Percentiles rank a stretch among this genome's conserved stretches.
Evolutionary conservation across 2,797 vertebrate genomes (phyloP).

Genomic region (Sphenopsis melanotis): DNA sequence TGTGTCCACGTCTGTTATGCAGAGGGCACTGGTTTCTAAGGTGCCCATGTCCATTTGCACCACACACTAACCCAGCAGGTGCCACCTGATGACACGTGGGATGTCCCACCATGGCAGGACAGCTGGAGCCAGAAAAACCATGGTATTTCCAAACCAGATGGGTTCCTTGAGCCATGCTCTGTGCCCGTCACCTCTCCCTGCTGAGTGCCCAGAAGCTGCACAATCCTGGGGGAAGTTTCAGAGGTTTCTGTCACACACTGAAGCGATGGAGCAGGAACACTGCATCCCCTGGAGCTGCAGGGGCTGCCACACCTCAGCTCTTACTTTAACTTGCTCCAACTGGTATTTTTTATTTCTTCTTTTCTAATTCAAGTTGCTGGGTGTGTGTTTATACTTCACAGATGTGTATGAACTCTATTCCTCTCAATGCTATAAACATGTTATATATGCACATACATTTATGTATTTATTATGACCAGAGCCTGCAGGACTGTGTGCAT

Average conservation of each 20-base stretch:
- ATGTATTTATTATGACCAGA: background rate
- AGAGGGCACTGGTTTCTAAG: background rate
- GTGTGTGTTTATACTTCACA: background rate
- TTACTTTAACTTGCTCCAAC: background rate
- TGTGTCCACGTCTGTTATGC: fast-evolving
- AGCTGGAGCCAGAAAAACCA: background rate
- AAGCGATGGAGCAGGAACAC: fast-evolving
- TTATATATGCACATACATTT: background rate
- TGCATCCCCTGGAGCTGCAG: background rate
- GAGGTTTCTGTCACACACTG: background rate
- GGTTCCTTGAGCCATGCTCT: background rate
- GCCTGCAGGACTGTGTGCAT: background rate
- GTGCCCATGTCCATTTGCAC: background rate
- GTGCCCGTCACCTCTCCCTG: background rate
- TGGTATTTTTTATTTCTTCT: background rate
- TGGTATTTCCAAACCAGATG: fast-evolving
- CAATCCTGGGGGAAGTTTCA: background rate
- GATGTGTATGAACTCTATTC: background rate
- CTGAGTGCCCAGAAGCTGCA: background rate
- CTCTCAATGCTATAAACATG: background rate
- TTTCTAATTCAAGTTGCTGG: background rate
- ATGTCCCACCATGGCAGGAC: fast-evolving
- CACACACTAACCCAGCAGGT: no score
- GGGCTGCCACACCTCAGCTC: background rate
- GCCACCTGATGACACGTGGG: no score